Percentiles rank a stretch among this genome's conserved stretches.
These are phyloP conservation scores for Cryptocephalus moraei DNA, from an alignment of 2,888 invertebrate genomes.

Conservation along the genomic window DNA sequence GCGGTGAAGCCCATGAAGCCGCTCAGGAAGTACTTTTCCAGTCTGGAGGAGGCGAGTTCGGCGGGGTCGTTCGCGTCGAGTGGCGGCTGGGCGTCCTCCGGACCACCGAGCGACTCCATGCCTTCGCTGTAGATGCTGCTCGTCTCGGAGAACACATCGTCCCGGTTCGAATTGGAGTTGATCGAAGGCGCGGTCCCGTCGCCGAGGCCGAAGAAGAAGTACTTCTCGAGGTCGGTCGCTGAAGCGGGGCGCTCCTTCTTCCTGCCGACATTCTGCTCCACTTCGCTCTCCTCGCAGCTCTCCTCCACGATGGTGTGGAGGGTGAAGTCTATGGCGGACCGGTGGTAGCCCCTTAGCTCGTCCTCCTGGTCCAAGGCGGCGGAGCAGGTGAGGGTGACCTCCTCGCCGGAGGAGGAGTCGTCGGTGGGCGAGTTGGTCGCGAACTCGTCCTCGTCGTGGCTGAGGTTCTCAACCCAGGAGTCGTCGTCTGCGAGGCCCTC, in stretches of 20 bases:
- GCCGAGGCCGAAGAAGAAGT: slow-evolving; percentile 79
- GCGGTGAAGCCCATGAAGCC: slow-evolving; percentile 76
- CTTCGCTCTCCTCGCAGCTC: slow-evolving; percentile 88
- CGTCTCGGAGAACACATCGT: slow-evolving; percentile 67
- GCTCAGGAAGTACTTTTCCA: slow-evolving; percentile 83
- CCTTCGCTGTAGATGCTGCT: slow-evolving; percentile 81
- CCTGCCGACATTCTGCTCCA: slow-evolving; percentile 48
- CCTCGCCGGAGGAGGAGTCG: slow-evolving; percentile 59
- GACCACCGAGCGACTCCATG: slow-evolving; percentile 59
- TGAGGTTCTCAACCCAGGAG: slow-evolving; percentile 84
- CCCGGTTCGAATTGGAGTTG: slow-evolving; percentile 36
- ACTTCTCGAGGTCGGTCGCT: slow-evolving; percentile 80
- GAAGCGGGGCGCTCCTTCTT: slow-evolving; percentile 59
- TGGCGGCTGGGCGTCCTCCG: slow-evolving; percentile 34
- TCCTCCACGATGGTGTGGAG: slow-evolving; percentile 90
- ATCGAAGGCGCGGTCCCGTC: slow-evolving; percentile 47
- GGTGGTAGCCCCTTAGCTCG: slow-evolving; percentile 71
- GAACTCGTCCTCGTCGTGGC: slow-evolving; percentile 54
- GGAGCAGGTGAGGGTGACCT: slow-evolving; percentile 46
- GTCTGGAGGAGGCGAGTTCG: slow-evolving; percentile 69
- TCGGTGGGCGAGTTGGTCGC: slow-evolving; percentile 50
- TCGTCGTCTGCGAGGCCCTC: slow-evolving; percentile 85
- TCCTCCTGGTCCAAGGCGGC: slow-evolving; percentile 61
- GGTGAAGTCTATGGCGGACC: slow-evolving; percentile 77
- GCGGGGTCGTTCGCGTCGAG: slow-evolving; percentile 47